Base-by-base conservation (phyloP, 2,888 invertebrate species). In the Sepiola atlantica region DNA sequence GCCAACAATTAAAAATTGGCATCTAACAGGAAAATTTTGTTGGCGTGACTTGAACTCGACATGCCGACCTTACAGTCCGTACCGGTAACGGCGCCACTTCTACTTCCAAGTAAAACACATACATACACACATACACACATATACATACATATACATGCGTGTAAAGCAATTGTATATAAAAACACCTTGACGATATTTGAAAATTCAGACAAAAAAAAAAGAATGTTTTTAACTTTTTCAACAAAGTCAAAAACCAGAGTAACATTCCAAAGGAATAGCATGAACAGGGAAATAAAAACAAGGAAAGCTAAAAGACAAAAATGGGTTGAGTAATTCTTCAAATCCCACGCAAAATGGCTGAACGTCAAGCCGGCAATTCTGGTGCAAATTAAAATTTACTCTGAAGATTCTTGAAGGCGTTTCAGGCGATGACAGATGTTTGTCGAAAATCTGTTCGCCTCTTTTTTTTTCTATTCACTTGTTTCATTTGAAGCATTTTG, bases 61-160 rank as follows among this genome's bases (percentile, higher is more conserved):
- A 45, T 45, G 45, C 45, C 45, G 45, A 8, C 45, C 45, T 45
- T 8, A 45, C 45, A 45, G 45, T 45, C 45, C 45, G 45, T 45
- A 45, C 45, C 45, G 45, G 45, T 4, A 45, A 45, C 45, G 45
- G 8, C 45, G 8, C 6, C 28, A 28, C 10, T 6, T 10, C 8
- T 0, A 24, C 8, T n/a, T n/a, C n/a, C n/a, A n/a, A n/a, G n/a
- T 12, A n/a, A 24, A 1, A 77, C 0, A 28, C 14, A 12, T 2
- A 77, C 8, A 77, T 28, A 77, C 14, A 77, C 14, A 77, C 14
- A 28, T 28, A 77, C 6, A 77, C 14, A 77, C 6, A 77, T 28
- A 77, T 77, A 28, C 28, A 77, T 77, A 28, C 28, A 77, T 77
- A 77, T 77, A 77, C 61, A 61, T 61, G 21, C 28, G 24, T 28